These are phyloP conservation scores for Hippocampus barbouri DNA, from an alignment of 2,113 vertebrate genomes.

Conservation along the genomic window DNA sequence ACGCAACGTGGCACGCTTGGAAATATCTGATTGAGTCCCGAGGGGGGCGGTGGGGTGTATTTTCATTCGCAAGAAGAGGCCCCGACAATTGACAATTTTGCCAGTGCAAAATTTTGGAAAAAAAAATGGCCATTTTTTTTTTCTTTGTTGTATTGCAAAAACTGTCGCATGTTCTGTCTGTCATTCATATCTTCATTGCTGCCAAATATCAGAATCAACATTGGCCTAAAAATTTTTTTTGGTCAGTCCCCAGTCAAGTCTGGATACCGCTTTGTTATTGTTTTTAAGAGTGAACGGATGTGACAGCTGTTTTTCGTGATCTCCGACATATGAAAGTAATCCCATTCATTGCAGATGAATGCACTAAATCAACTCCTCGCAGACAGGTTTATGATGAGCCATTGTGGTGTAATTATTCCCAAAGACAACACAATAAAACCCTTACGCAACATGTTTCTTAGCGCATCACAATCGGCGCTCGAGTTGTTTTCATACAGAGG, in stretches of 20 bases:
- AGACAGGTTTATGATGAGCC: background rate
- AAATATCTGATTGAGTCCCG: constrained; percentile 58
- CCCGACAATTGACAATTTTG: constrained; percentile 2
- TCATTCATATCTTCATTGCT: too few species aligned
- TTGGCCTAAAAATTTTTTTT: too few species aligned
- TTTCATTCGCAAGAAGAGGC: constrained; percentile 50
- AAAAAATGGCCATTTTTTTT: too few species aligned
- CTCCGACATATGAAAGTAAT: constrained; percentile 10
- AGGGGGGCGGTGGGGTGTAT: constrained; percentile 14
- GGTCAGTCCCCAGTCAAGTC: too few species aligned
- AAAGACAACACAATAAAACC: constrained; percentile 2
- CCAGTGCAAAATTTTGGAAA: too few species aligned
- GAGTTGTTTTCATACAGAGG: constrained; percentile 21
- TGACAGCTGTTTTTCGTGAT: background rate
- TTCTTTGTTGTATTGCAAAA: too few species aligned
- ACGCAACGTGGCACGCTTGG: constrained; percentile 40
- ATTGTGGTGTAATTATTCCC: background rate
- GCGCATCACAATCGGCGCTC: background rate
- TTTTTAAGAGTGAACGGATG: too few species aligned
- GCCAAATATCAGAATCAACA: too few species aligned
- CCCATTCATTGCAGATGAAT: background rate
- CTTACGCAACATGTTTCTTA: background rate
- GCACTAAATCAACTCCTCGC: constrained; percentile 1
- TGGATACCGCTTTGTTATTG: background rate
- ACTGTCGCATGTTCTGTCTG: too few species aligned